Base-by-base conservation (phyloP, 2,113 vertebrate species). In the Zootoca vivipara region DNA sequence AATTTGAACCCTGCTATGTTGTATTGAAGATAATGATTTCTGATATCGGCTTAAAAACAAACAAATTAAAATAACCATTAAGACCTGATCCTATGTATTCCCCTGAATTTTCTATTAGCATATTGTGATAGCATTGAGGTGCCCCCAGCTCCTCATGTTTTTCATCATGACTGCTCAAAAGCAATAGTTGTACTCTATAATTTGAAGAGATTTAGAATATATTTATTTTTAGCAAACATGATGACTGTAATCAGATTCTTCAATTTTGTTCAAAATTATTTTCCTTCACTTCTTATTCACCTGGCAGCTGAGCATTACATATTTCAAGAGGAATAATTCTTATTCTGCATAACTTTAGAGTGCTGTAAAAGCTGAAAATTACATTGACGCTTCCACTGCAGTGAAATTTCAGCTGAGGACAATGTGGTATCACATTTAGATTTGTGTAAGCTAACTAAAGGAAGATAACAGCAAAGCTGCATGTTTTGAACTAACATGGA, bases 221-320 rank as follows among this genome's bases (percentile, higher is more conserved):
- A 22, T 75, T 12, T 77, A 89, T 89, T 77, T 62, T 65, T 78
- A 86, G 81, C 26, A 9, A 20, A 3, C 38, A 20, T 87, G 28
- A 10, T 82, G n/a, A 28, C 40, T 79, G n/a, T 40, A 33, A 91
- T 90, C 58, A 89, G 15, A 89, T 35, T 38, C 38, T 7, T 64
- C 40, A 2, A 15, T 75, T 64, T 79, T 15, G 56, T 87, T 77
- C 85, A 86, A n/a, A 8, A 1, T 12, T 73, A 42, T 42, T 1
- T 20, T 82, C 67, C 78, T 35, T 35, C 46, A 73, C n/a, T 82
- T 67, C 52, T 28, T 69, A 13, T 64, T 84, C 0, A 0, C 42
- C 9, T 62, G 30, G 72, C 81, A 10, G 35, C 56, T 73, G 69
- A 70, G 73, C 2, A 1, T 33, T 22, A 1, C 2, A n/a, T 28